A percentile compares a stretch with the other conserved stretches of the same genome.
Evolutionary conservation across 2,888 invertebrate species (phyloP).

Genomic region (Tubulanus polymorphus): DNA sequence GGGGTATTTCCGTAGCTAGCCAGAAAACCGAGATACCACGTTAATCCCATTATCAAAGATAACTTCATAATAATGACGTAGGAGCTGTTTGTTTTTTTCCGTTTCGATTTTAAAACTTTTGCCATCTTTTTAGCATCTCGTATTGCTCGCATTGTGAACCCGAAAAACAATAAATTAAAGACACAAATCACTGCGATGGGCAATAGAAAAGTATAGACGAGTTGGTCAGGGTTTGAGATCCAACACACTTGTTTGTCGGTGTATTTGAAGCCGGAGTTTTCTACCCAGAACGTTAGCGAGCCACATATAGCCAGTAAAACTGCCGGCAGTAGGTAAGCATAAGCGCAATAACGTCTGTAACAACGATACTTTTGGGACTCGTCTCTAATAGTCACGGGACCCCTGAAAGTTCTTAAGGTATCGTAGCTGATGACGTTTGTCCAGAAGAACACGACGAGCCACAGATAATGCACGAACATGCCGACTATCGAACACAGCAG

Average conservation of each 20-base stretch:
- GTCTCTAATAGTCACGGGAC: no score
- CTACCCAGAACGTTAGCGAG: not conserved
- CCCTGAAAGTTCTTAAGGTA: not conserved
- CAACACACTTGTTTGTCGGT: not conserved
- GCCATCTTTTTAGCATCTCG: not conserved
- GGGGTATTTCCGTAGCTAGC: not conserved
- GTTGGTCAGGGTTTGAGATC: not conserved
- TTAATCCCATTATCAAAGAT: not conserved
- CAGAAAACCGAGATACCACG: not conserved
- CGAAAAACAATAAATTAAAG: not conserved
- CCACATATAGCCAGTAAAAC: not conserved
- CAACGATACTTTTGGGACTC: not conserved
- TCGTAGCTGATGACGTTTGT: not conserved
- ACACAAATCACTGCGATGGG: not conserved
- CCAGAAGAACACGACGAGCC: not conserved
- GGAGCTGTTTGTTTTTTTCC: not conserved
- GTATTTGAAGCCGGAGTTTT: not conserved
- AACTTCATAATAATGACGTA: conserved; percentile 1
- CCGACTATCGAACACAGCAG: not conserved
- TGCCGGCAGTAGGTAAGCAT: not conserved
- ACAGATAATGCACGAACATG: not conserved
- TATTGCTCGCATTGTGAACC: not conserved
- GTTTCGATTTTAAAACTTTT: not conserved
- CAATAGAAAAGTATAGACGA: not conserved
- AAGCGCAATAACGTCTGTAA: not conserved